Evolutionary conservation across 1,140 invertebrate genomes (phyloP).

Genomic region (Zaprionus africanus): DNA sequence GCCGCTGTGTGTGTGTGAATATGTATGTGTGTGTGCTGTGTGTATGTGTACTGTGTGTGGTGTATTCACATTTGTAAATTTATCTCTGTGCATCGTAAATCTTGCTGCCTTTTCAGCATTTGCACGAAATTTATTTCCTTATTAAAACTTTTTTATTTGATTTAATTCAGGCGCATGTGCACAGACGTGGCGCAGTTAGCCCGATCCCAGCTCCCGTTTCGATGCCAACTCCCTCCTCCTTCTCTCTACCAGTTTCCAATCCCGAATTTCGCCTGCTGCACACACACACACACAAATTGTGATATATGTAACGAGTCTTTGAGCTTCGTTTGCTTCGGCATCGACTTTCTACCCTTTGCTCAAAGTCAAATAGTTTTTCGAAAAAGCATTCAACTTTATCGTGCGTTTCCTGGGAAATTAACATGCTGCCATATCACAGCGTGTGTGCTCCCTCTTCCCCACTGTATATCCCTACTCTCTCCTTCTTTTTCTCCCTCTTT

Average conservation of each 20-base stretch:
- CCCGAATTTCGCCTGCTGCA: conserved; percentile 5
- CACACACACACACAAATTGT: conserved; percentile 45
- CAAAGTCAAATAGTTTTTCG: conserved; percentile 78
- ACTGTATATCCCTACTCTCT: neutral
- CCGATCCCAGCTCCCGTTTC: conserved; percentile 20
- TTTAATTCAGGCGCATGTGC: conserved; percentile 60
- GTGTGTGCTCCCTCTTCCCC: neutral
- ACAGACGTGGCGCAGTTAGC: conserved; percentile 5
- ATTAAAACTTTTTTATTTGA: conserved; percentile 78
- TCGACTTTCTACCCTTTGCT: conserved; percentile 47
- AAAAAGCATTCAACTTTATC: conserved; percentile 80
- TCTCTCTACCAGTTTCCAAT: neutral
- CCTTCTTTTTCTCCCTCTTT: neutral
- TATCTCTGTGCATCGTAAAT: conserved; percentile 80
- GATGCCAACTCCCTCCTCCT: neutral
- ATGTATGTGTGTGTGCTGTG: conserved; percentile 30
- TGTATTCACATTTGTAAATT: conserved; percentile 57
- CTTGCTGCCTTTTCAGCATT: conserved; percentile 77
- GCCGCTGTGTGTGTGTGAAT: conserved; percentile 9
- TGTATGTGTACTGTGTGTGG: conserved; percentile 17
- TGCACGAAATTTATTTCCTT: conserved; percentile 76
- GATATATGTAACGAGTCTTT: conserved; percentile 69
- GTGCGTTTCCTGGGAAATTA: conserved; percentile 82
- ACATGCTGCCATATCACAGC: conserved; percentile 52
- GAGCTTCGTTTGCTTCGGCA: conserved; percentile 19